A percentile compares a stretch with the other conserved stretches of the same genome.
Conservation (phyloP, 2,797 vertebrate species). For the Delichon dasypus region DNA sequence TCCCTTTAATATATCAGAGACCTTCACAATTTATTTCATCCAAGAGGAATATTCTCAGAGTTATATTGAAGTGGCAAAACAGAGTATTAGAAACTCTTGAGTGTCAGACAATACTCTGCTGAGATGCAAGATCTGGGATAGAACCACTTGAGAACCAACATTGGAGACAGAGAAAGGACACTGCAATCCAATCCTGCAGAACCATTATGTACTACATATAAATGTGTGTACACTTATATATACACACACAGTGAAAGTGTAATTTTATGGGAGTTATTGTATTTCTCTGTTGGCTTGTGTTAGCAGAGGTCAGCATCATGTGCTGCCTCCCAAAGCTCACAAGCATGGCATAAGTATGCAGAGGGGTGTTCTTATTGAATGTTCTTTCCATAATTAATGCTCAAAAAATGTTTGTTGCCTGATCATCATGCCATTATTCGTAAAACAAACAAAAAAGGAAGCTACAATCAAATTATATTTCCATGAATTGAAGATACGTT, state of each 20-base stretch:
- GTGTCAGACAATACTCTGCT: background rate
- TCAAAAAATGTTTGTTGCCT: background rate
- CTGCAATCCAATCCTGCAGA: background rate
- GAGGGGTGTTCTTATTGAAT: background rate
- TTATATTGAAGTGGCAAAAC: background rate
- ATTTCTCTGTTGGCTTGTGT: background rate
- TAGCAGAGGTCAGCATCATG: background rate
- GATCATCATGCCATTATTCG: background rate
- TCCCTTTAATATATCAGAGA: background rate
- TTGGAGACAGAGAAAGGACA: background rate
- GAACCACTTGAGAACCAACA: background rate
- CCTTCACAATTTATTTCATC: background rate
- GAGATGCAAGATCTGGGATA: background rate
- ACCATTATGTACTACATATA: background rate
- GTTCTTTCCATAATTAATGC: background rate
- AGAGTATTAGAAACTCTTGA: background rate
- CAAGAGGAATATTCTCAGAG: background rate
- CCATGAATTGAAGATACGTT: slow-evolving; percentile 15
- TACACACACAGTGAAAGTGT: background rate
- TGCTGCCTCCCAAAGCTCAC: background rate
- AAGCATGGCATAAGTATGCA: background rate
- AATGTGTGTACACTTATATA: no score
- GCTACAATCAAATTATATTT: slow-evolving; percentile 31
- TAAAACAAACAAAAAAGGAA: background rate
- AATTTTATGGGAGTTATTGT: background rate